A percentile compares a stretch with the other conserved stretches of the same genome.
Evolutionary conservation across 2,113 vertebrate genomes (phyloP).

Genomic region (Psophia crepitans): DNA sequence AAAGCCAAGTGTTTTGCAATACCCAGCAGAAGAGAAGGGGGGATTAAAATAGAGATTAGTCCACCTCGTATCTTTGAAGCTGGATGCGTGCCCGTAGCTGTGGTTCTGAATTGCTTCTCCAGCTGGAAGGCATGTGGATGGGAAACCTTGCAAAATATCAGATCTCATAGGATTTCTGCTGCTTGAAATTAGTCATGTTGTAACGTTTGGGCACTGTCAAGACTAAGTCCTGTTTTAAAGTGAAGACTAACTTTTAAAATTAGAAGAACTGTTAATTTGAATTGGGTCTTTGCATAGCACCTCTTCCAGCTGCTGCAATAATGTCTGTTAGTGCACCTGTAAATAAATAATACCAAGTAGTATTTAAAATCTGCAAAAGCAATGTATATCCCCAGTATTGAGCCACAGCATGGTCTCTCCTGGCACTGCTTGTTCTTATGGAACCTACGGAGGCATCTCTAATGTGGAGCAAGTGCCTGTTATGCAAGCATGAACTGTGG

Average conservation of each 20-base stretch:
- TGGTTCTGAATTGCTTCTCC: constrained; percentile 10
- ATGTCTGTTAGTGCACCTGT: background rate
- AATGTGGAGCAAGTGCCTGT: background rate
- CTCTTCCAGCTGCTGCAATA: background rate
- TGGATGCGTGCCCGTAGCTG: background rate
- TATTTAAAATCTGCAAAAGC: background rate
- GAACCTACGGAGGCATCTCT: background rate
- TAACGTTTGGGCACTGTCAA: background rate
- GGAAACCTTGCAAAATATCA: constrained; percentile 31
- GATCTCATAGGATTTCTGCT: background rate
- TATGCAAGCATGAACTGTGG: fast-evolving
- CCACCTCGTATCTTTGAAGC: background rate
- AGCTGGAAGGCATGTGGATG: constrained; percentile 1
- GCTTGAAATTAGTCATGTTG: background rate
- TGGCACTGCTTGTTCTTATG: background rate
- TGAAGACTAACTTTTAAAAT: background rate
- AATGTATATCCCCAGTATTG: background rate
- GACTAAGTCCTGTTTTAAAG: background rate
- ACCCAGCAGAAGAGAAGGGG: background rate
- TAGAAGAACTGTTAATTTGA: background rate
- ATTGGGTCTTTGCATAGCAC: background rate
- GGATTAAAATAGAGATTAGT: constrained; percentile 16
- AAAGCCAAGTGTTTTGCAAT: background rate
- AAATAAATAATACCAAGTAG: background rate
- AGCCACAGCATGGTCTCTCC: background rate